A percentile compares a stretch with the other conserved stretches of the same genome.
Evolutionary conservation across 2,113 vertebrate species (phyloP).

Genomic region (Seriola dumerili): DNA sequence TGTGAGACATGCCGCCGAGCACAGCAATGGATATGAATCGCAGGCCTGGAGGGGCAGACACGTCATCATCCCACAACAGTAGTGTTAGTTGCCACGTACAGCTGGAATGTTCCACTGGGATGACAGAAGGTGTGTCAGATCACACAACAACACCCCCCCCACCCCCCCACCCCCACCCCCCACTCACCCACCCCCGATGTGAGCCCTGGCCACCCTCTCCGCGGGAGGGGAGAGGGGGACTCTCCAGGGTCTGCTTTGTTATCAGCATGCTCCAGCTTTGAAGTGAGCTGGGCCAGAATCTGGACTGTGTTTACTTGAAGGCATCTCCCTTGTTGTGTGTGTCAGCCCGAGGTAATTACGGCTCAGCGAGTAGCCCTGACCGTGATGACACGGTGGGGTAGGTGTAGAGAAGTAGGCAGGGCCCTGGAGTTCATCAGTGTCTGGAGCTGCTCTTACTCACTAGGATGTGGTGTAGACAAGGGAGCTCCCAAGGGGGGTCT

Average conservation of each 20-base stretch:
- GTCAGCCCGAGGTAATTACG: constrained; percentile 77
- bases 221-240: constrained; percentile 51
- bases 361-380: constrained; percentile 63
- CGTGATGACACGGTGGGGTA: constrained; percentile 65
- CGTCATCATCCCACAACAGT: constrained; percentile 68
- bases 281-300: constrained; percentile 78
- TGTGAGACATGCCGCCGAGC: constrained; percentile 78
- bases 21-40: constrained; percentile 48
- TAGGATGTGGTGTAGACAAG: constrained; percentile 78
- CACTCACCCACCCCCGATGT: not conserved
- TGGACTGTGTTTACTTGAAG: constrained; percentile 80
- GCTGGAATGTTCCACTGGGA: constrained; percentile 82
- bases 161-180: not conserved
- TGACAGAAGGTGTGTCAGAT: constrained; percentile 78
- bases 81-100: constrained; percentile 76
- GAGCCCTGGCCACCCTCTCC: constrained; percentile 45
- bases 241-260: constrained; percentile 76
- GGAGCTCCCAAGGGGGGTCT: constrained; percentile 44
- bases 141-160: constrained; percentile 52
- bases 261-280: constrained; percentile 82
- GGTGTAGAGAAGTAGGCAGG: constrained; percentile 61
- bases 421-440: constrained; percentile 64
- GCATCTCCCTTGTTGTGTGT: constrained; percentile 76
- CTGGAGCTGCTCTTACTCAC: constrained; percentile 81
- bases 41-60: constrained; percentile 37